Percentiles rank a stretch among this genome's conserved stretches.
These are phyloP conservation scores for Meloe dianella DNA, from an alignment of 2,888 invertebrate genomes.

Conservation along the genomic window DNA sequence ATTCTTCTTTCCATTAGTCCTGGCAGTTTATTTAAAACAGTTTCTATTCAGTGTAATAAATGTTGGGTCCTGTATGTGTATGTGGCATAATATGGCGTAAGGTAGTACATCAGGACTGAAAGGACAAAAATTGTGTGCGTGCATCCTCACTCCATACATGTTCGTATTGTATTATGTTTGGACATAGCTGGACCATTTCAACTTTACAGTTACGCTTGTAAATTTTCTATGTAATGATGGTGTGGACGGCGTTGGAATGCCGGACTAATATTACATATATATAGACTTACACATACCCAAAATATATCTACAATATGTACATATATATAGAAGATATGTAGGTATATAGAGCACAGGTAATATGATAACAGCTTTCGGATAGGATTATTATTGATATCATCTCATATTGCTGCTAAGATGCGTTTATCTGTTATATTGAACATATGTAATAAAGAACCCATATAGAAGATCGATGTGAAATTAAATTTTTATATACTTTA, in stretches of 20 bases:
- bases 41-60: too few species aligned
- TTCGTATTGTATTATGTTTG: constrained; percentile 18
- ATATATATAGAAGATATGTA: constrained; percentile 38
- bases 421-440: neutral
- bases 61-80: too few species aligned
- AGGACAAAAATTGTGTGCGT: neutral
- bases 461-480: neutral
- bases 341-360: constrained; percentile 37
- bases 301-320: neutral
- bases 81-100: too few species aligned
- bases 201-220: constrained; percentile 45
- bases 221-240: constrained; percentile 57
- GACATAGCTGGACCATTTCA: constrained; percentile 25
- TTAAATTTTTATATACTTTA: neutral
- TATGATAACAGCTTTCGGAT: constrained; percentile 10
- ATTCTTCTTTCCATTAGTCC: too few species aligned
- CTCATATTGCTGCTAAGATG: neutral
- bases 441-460: neutral
- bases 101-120: constrained; percentile 12
- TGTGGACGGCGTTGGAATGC: constrained; percentile 53
- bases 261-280: constrained; percentile 48
- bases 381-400: constrained; percentile 8
- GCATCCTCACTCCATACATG: neutral
- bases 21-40: neutral
- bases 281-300: neutral